These are phyloP conservation scores for Pelobates fuscus DNA, from an alignment of 2,113 vertebrate species.

Conservation along the genomic window DNA sequence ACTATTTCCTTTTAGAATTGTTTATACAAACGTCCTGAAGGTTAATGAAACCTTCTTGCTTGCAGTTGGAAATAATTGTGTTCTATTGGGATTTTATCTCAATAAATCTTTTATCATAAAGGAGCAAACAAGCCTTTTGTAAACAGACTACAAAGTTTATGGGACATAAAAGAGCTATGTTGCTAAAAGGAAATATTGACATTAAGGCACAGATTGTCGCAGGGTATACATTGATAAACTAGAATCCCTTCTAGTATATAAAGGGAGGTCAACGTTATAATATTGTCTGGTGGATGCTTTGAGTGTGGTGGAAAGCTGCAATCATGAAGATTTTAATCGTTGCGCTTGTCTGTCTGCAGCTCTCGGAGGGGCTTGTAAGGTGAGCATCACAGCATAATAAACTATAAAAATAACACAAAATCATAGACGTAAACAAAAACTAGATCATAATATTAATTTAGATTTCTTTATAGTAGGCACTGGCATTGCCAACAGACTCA, in stretches of 20 bases:
- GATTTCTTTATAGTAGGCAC: no score
- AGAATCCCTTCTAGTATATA: background rate
- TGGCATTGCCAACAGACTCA: no score
- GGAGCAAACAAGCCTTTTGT: background rate
- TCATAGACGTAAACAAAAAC: no score
- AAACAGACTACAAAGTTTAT: background rate
- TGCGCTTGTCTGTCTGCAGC: constrained; percentile 44
- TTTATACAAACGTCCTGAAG: no score
- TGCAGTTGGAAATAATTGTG: no score
- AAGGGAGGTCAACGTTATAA: background rate
- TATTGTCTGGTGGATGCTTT: background rate
- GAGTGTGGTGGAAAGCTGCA: constrained; percentile 4
- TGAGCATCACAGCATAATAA: constrained; percentile 4
- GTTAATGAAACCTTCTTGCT: no score
- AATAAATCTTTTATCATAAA: background rate
- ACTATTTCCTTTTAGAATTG: no score
- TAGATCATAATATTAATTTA: no score
- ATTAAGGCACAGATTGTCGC: background rate
- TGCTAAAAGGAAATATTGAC: background rate
- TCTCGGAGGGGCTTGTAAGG: constrained; percentile 48
- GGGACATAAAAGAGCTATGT: background rate
- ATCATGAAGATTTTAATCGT: constrained; percentile 44
- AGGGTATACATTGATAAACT: background rate
- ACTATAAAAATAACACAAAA: no score
- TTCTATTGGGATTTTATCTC: background rate